Conservation (phyloP, 2,113 vertebrate genomes). For the Enhydra lutris region DNA sequence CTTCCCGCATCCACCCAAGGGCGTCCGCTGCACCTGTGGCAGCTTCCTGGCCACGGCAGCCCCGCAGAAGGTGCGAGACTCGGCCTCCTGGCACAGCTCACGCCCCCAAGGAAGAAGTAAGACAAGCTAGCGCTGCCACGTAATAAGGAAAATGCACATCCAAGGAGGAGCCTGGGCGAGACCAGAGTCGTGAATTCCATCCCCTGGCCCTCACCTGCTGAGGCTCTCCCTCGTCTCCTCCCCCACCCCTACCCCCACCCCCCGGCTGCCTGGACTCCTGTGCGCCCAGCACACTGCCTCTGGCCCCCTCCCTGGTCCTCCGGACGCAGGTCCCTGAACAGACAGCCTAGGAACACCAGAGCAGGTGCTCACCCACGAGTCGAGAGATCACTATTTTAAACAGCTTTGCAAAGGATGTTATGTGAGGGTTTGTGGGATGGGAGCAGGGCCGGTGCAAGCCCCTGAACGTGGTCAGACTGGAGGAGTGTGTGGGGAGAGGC, state of each 20-base stretch:
- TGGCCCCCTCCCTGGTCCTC: background rate
- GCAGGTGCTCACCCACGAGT: background rate
- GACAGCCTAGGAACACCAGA: rapidly evolving
- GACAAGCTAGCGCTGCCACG: background rate
- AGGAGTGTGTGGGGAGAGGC: background rate
- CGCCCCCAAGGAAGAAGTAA: rapidly evolving
- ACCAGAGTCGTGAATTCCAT: background rate
- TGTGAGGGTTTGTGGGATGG: background rate
- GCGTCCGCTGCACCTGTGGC: rapidly evolving
- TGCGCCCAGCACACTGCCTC: background rate
- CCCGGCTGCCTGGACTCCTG: rapidly evolving
- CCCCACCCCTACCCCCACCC: background rate
- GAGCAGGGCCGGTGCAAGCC: background rate
- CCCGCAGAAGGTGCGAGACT: background rate
- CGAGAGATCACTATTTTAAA: background rate
- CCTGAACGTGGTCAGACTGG: rapidly evolving
- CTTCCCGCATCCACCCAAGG: rapidly evolving
- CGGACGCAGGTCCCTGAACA: rapidly evolving
- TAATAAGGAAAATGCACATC: rapidly evolving
- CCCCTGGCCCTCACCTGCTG: rapidly evolving
- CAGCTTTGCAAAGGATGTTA: rapidly evolving
- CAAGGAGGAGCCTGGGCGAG: background rate
- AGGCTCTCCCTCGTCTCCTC: background rate
- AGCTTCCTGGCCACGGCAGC: background rate
- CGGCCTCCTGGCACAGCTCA: background rate